Evolutionary conservation across 2,888 invertebrate species (phyloP), one percentile per base, ranked within the genome.

Genomic region (Lasioglossum lativentre): DNA sequence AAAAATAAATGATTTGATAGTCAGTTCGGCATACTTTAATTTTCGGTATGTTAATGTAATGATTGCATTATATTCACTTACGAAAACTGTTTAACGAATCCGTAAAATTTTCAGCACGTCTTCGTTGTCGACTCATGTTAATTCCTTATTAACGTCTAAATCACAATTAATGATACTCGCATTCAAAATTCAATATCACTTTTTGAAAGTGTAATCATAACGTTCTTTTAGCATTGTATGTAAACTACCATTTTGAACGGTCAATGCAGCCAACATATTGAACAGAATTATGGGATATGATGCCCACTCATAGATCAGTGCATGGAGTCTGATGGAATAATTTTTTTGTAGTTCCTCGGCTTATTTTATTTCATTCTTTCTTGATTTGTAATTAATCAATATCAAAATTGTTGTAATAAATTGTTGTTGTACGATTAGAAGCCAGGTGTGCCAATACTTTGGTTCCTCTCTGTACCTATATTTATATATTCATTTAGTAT

Each of bases 51-150:
- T 30, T 63, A 23, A 38, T 63, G 0, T 78, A 47, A 8, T 3
- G 59, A n/a, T 34, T 72, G 45, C 30, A 56, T 66, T 8, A 40
- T 38, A 1, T 78, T 0, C 70, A 90, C 90, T 89, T 88, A 90
- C 90, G 84, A 23, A 82, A 88, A 74, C 80, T 88, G 8, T 23
- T 66, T 27, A 89, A 27, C 1, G 90, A 86, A 74, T 89, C 82
- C 27, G 84, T 82, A n/a, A 90, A 90, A 82, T 90, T 40, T 2
- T 68, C 23, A 5, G 88, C 90, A 27, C 47, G 87, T 12, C 90
- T 83, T 42, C 87, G 80, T 59, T 23, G 82, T 38, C 5, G 45
- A 27, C 10, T 88, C 90, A 90, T 90, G 71, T 82, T 80, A 59
- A 74, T n/a, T 40, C 47, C 42, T 63, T 74, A 47, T 45, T 34